Percentiles rank a stretch among this genome's conserved stretches.
Evolutionary conservation across 2,113 vertebrate genomes (phyloP).

Genomic region (Oncorhynchus tshawytscha): DNA sequence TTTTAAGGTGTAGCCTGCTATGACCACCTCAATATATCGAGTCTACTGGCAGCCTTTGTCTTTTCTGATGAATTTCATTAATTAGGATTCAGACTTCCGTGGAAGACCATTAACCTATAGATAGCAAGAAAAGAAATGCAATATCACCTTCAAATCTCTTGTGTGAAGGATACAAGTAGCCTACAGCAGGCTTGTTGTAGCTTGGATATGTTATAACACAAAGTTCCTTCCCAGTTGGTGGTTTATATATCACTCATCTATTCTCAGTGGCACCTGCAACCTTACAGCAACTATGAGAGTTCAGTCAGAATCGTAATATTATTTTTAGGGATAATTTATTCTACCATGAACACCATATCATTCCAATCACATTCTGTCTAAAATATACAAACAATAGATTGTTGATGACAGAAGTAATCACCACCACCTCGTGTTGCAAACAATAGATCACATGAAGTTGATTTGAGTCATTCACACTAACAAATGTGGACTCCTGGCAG

Average conservation of each 20-base stretch:
- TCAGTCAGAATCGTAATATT: not conserved
- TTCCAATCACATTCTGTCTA: slow-evolving; percentile 12
- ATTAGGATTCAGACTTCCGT: not conserved
- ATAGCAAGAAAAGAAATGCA: slow-evolving; percentile 46
- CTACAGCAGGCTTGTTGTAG: not conserved
- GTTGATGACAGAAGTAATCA: slow-evolving; percentile 40
- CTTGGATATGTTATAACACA: slow-evolving; percentile 1
- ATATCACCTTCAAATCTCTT: not conserved
- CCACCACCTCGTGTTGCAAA: slow-evolving; percentile 22
- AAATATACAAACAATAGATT: not conserved
- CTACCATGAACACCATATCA: not conserved
- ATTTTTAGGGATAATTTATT: not conserved
- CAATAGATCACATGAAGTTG: not conserved
- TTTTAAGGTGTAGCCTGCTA: slow-evolving; percentile 56
- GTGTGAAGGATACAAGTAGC: slow-evolving; percentile 32
- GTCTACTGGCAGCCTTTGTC: slow-evolving; percentile 25
- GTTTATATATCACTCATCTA: not conserved
- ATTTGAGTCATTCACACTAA: slow-evolving; percentile 36
- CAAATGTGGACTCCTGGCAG: slow-evolving; percentile 21
- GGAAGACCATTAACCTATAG: slow-evolving; percentile 11
- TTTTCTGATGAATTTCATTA: not conserved
- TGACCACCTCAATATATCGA: slow-evolving; percentile 12
- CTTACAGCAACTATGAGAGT: not conserved
- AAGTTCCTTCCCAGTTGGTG: not conserved
- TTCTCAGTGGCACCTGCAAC: slow-evolving; percentile 2